Evolutionary conservation across 2,113 vertebrate genomes (phyloP).

Genomic region (Hystrix brachyura): DNA sequence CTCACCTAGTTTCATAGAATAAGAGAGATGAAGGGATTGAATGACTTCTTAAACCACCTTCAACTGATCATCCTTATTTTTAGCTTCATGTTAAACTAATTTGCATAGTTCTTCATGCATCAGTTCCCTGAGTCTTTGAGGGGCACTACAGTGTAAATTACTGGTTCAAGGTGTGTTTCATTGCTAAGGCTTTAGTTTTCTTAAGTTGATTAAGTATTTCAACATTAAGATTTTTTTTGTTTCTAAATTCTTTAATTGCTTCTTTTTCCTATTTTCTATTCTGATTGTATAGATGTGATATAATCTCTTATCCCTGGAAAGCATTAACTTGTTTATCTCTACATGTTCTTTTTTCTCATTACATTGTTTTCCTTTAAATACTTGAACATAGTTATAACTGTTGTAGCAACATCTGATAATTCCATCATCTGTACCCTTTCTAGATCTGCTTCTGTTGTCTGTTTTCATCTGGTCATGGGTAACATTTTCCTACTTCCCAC

Average conservation of each 20-base stretch:
- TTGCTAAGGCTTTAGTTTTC: constrained; percentile 43
- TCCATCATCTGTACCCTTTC: not conserved
- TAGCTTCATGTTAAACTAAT: not conserved
- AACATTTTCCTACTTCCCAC: not conserved
- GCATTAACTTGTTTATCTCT: not conserved
- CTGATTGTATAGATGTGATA: not conserved
- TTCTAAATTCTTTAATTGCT: not conserved
- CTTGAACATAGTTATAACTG: not conserved
- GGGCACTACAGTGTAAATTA: not conserved
- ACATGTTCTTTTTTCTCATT: not conserved
- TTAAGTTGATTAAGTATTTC: constrained; percentile 44
- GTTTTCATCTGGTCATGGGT: constrained; percentile 24
- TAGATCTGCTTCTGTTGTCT: constrained; percentile 16
- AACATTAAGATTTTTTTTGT: constrained; percentile 34
- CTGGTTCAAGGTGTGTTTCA: constrained; percentile 33
- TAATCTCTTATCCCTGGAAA: not conserved
- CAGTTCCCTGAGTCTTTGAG: constrained; percentile 18
- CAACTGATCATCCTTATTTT: not conserved
- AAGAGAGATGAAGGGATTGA: constrained; percentile 2
- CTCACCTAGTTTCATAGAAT: not conserved
- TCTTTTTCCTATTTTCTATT: constrained; percentile 5
- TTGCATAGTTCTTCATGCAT: constrained; percentile 8
- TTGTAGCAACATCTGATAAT: not conserved
- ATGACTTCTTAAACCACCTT: constrained; percentile 13
- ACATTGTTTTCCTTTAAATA: constrained; percentile 51